Evolutionary conservation across 2,113 vertebrate genomes (phyloP), one percentile per base, ranked within the genome.

Genomic region (Phasianus colchicus): DNA sequence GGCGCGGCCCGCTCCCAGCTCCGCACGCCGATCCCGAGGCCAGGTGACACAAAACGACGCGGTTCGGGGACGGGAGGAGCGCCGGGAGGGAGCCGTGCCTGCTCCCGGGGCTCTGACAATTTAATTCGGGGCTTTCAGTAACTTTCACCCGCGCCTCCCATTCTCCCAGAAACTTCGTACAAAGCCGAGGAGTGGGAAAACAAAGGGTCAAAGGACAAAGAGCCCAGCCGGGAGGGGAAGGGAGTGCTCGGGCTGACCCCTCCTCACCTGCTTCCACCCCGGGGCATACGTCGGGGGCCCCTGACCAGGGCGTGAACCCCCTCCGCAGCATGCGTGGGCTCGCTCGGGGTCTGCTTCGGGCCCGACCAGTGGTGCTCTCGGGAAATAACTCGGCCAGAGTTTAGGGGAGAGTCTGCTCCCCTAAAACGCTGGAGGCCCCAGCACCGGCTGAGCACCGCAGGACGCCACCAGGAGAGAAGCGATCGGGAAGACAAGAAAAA

Each of bases 171-270:
- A 94, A 90, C 82, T 91, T 85, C 6, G 45, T 69, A 57, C 74
- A 22, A 47, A 65, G 43, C 63, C 18, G 52, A 87, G 50, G 30
- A 76, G 34, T 71, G 27, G 7, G 34, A 87, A 84, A 91, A 95
- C 94, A 96, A 96, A 92, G 78, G 63, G 91, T 81, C 73, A 69
- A 93, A 87, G 94, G 92, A 95, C 93, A 95, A 95, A 93, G 96
- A 67, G 77, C 42, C 13, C 29, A 9, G 60, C 10, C 10, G 11
- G n/a, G 38, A 12, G 16, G 57, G 13, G 15, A 58, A 8, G 7
- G 34, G 22, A 54, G 32, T 32, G 54, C 16, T 55, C 54, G 29
- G 29, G 36, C 16, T 40, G 38, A 64, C 38, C 61, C 50, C 55
- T 58, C 22, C 63, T 45, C 29, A 27, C 21, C 50, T 16, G n/a